Conservation (phyloP, 2,888 invertebrate species). For the Pachliopta kotzebuea region DNA sequence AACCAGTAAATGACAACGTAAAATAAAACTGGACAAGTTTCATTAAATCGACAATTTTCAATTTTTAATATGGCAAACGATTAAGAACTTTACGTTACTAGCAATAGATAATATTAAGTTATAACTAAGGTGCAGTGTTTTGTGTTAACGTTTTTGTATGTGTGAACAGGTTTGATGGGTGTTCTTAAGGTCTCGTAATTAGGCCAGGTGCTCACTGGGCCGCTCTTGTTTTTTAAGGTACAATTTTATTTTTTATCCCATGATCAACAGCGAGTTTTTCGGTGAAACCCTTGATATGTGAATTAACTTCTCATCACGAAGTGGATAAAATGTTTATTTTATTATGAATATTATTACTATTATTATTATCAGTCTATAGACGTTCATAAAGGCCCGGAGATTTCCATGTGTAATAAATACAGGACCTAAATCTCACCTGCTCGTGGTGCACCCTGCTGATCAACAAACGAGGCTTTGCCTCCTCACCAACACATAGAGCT, state of each 20-base stretch:
- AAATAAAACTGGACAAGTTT: conserved; percentile 45
- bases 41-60: conserved; percentile 33
- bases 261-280: conserved; percentile 6
- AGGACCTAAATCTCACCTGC: too few relatives aligned
- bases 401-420: too few relatives aligned
- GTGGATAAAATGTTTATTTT: background rate
- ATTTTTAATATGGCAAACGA: conserved; percentile 27
- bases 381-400: too few relatives aligned
- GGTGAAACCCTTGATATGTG: conserved; percentile 10
- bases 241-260: conserved; percentile 32
- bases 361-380: too few relatives aligned
- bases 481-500: too few relatives aligned
- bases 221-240: conserved; percentile 46
- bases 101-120: conserved; percentile 22
- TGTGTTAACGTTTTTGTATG: conserved; percentile 41
- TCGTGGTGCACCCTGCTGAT: too few relatives aligned
- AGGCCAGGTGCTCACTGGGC: conserved; percentile 68
- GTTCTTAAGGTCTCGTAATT: conserved; percentile 59
- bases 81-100: conserved; percentile 35
- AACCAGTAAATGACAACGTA: conserved; percentile 55
- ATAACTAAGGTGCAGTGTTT: background rate
- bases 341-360: too few relatives aligned
- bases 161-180: conserved; percentile 55
- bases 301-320: background rate
- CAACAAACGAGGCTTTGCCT: too few relatives aligned